Base-by-base conservation (phyloP, 2,797 vertebrate genomes). In the Argentina silus region DNA sequence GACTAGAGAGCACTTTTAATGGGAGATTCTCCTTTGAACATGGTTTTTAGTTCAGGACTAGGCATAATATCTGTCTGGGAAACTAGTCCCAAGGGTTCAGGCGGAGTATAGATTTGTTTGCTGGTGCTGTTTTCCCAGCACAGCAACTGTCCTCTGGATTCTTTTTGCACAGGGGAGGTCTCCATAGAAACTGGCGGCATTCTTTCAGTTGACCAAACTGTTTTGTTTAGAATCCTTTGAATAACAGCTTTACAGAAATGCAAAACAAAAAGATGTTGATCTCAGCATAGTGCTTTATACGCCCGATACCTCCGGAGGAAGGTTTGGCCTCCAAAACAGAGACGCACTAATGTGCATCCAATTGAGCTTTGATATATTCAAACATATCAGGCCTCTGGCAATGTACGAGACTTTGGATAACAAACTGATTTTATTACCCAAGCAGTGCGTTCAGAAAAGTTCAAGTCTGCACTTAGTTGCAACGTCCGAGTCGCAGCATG, bases 181-280 rank as follows among this genome's bases (percentile, higher is more conserved):
- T 85, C 88, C 87, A 83, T 88, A 88, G 86, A 85, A 83, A 90
- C 70, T 55, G 61, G 67, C 74, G 42, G 74, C 57, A 67, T 80
- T 74, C 51, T 83, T 74, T 75, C 61, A 72, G 51, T 69, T 78
- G 70, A 73, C 50, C 71, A 69, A 78, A 61, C 67, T 47, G 76
- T 84, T 89, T 80, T 84, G 81, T 85, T 76, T 81, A 48, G 74
- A 74, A 67, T 63, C 74, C 75, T 79, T 69, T 83, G 73, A 83
- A 80, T 81, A 73, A 72, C 67, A 77, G 80, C 63, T 72, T 77
- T 56, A 72, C 45, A 70, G 27, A 73, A 77, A 80, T 73, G 81
- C 76, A 78, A 45, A 21, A 81, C 73, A 78, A 86, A 85, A 83
- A 72, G 73, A 45, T 80, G 83, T 76, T 70, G 72, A 82, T 78